Evolutionary conservation across 2,797 vertebrate genomes (phyloP), one percentile per base, ranked within the genome.

Genomic region (Arrhamphus sclerolepis): DNA sequence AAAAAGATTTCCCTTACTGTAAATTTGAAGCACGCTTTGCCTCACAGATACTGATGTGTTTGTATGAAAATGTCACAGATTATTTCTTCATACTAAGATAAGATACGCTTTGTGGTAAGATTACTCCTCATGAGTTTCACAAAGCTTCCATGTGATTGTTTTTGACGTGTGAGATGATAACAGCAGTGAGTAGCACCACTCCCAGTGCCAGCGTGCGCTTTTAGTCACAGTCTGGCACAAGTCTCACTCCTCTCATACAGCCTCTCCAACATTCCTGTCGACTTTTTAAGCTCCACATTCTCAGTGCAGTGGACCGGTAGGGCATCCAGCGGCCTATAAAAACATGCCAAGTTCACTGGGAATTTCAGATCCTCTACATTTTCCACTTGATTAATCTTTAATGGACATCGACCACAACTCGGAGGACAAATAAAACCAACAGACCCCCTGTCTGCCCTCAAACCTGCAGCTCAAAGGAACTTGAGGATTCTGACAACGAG

Each of bases 351-450:
- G 76, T 68, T 82, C 70, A 67, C 29, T 68, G 21, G 69, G 66
- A 16, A 70, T 78, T 55, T 65, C 62, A 31, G 17, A 64, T 80
- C 72, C 76, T 75, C 76, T 26, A 81, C 78, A 61, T 68, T 78
- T 80, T 89, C 62, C 46, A 31, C 81, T 79, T 88, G 77, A 90
- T 90, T 79, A 75, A 88, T 81, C 77, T 89, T 84, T 87, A 81
- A 83, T 84, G 48, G 73, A 53, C 56, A 71, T 64, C 72, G 77
- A 68, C 57, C 69, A 46, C 68, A 48, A 67, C 19, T n/a, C 67
- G 38, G 75, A 40, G 59, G 48, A 74, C 66, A 69, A 60, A 68
- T 82, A 57, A 80, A 84, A 78, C 31, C 67, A 85, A 70, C 80
- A 69, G 40, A 57, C 40, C 31, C 44, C 49, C 31, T 18, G 42